Base-by-base conservation (phyloP, 2,113 vertebrate genomes). In the Okapia johnstoni region DNA sequence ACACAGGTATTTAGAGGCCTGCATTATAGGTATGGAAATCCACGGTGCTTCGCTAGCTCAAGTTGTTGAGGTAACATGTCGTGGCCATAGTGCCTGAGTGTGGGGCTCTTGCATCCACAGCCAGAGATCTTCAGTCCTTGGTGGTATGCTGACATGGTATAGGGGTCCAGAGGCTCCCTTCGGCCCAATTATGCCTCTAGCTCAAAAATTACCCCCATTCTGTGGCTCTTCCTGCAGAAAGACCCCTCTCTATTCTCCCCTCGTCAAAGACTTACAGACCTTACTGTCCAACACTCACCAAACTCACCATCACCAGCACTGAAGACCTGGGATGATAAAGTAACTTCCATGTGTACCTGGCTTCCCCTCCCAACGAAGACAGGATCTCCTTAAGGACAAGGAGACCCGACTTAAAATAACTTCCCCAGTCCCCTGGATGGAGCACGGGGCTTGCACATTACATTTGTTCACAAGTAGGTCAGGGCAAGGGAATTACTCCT, bases 131-230 rank as follows among this genome's bases (percentile, higher is more conserved):
- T 2, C 43, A 16, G 61, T 55, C 21, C 4, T 33, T 0, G 1
- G 40, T 2, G 0, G 43, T 13, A 2, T 7, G 25, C 57, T n/a
- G 12, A 43, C 2, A 1, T 8, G 17, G 43, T 6, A 6, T 13
- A 40, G 16, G 36, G 26, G 36, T 83, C 28, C 10, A 1, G 15
- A n/a, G 87, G 55, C 73, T 28, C 70, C 40, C 46, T 17, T 55
- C 26, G 7, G 93, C 60, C 48, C 21, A 12, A 3, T 26, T 23
- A 81, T 26, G 25, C 54, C 60, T 73, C 73, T 30, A 52, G 26
- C 60, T 87, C 33, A 63, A 61, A 93, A 54, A 21, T 12, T 17
- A 55, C 50, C 61, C 83, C 76, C 1, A 25, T 14, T 33, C 61
- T 21, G 33, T 2, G 61, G 52, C 50, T 85, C 87, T 2, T 70